Evolutionary conservation across 2,797 vertebrate genomes (phyloP).

Genomic region (Periparus ater): DNA sequence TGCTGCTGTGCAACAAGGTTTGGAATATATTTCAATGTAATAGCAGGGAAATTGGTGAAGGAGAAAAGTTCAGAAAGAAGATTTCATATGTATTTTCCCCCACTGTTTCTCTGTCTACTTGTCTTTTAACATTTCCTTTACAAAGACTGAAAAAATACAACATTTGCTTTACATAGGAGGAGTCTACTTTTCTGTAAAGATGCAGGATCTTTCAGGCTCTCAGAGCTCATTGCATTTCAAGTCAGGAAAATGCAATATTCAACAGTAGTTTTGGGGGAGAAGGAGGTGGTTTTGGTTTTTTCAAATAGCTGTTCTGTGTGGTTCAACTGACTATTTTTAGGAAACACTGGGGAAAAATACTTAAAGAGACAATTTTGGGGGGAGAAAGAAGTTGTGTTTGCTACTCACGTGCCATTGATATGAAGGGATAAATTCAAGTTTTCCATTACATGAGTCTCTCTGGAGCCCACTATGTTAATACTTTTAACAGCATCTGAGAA

Average conservation of each 20-base stretch:
- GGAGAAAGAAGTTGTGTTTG: background rate
- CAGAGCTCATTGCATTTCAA: background rate
- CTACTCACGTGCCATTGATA: slow-evolving; percentile 87
- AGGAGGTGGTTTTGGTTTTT: background rate
- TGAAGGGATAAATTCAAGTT: slow-evolving; percentile 77
- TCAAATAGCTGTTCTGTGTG: background rate
- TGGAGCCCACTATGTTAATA: slow-evolving; percentile 80
- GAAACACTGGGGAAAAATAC: background rate
- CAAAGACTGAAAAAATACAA: background rate
- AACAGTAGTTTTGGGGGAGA: background rate
- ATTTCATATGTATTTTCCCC: background rate
- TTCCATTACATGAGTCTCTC: slow-evolving; percentile 79
- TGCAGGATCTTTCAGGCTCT: background rate
- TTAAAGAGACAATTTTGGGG: background rate
- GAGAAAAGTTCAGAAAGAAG: background rate
- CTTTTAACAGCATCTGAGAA: slow-evolving; percentile 83
- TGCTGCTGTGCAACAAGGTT: background rate
- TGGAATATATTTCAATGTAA: background rate
- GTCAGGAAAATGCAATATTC: background rate
- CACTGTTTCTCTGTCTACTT: background rate
- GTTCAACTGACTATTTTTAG: background rate
- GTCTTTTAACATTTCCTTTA: background rate
- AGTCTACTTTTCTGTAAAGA: background rate
- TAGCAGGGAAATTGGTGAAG: background rate
- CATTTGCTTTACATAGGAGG: background rate